Conservation (phyloP, 2,113 vertebrate genomes). For the Pongo pygmaeus region DNA sequence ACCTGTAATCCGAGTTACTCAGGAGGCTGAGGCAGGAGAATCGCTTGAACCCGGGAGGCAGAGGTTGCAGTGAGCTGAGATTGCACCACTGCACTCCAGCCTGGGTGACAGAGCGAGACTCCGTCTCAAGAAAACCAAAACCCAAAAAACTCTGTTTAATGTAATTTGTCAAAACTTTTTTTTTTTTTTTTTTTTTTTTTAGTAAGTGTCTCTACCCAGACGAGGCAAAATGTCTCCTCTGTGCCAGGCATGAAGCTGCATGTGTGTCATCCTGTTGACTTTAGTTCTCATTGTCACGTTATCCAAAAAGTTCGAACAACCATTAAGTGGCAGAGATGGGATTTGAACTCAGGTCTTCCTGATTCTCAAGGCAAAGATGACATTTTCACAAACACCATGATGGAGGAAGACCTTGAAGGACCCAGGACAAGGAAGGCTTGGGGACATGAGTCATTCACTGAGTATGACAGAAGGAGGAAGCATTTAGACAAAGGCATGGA, state of each 20-base stretch:
- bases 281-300: neutral
- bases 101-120: no score
- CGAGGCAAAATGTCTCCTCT: no score
- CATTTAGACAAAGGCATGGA: neutral
- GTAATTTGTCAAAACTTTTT: no score
- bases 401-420: neutral
- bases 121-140: no score
- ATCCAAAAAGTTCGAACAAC: neutral
- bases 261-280: neutral
- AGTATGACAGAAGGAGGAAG: neutral
- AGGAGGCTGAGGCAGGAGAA: no score
- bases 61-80: no score
- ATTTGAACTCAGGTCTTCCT: neutral
- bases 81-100: no score
- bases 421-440: neutral
- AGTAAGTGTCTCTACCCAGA: neutral
- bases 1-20: no score
- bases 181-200: no score
- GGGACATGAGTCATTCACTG: neutral
- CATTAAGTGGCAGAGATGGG: neutral
- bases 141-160: no score
- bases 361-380: neutral
- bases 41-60: no score
- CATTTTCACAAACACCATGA: neutral
- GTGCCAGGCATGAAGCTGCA: rapidly evolving